Base-by-base conservation (phyloP, 1,140 invertebrate species). In the Anastatus disparis region DNA sequence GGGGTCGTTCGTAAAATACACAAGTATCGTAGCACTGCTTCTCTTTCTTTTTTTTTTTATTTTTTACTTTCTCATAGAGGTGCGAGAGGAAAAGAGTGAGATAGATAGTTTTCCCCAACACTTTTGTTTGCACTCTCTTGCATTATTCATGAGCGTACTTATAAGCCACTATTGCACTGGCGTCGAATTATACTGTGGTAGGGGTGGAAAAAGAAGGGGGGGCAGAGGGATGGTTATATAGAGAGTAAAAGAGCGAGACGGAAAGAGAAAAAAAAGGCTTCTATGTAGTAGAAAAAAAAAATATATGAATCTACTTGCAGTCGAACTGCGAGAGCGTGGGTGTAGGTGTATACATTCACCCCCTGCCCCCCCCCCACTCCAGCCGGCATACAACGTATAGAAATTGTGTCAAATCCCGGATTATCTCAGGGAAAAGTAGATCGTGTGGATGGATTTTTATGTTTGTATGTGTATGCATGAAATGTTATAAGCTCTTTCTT, bases 71-170 rank as follows among this genome's bases (percentile, higher is more conserved):
- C n/a, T n/a, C n/a, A n/a, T n/a, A n/a, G n/a, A n/a, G n/a, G n/a
- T n/a, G n/a, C n/a, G n/a, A n/a, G n/a, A n/a, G n/a, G n/a, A n/a
- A n/a, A n/a, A n/a, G n/a, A n/a, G n/a, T n/a, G n/a, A n/a, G n/a
- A n/a, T n/a, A n/a, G n/a, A n/a, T n/a, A n/a, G n/a, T n/a, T n/a
- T n/a, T n/a, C n/a, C n/a, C n/a, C n/a, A n/a, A n/a, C 74, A 81
- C 76, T 81, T 83, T 84, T 82, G 78, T 82, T 79, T 78, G 72
- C 76, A 20, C 66, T 72, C n/a, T n/a, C 35, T 58, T 83, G 81
- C 79, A 84, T 84, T 83, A 84, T 84, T 84, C 81, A 84, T 82
- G 80, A 84, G 73, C 72, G 73, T 79, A 77, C 81, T 81, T 82
- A 82, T 84, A 83, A 82, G 76, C 77, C 70, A 78, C 77, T 78